Percentiles rank a stretch among this genome's conserved stretches.
These are phyloP conservation scores for Cactoblastis cactorum DNA, from an alignment of 2,888 invertebrate species.

Conservation along the genomic window DNA sequence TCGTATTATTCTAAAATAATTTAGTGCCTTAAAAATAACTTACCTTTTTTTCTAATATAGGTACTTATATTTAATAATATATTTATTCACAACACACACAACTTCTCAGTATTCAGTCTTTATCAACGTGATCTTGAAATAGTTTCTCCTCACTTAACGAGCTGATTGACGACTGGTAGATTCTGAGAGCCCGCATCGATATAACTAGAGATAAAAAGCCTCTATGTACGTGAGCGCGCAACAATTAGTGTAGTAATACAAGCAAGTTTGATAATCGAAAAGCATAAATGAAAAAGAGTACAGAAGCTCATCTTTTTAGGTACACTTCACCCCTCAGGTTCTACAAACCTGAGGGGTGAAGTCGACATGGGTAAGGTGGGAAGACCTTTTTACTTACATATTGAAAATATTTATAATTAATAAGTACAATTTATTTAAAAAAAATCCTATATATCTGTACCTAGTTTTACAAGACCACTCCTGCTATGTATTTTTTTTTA, in stretches of 20 bases:
- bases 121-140: background rate
- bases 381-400: too few species aligned
- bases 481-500: too few species aligned
- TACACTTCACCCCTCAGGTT: too few species aligned
- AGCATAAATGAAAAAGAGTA: background rate
- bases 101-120: background rate
- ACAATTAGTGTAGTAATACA: background rate
- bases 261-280: background rate
- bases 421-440: too few species aligned
- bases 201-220: constrained; percentile 1
- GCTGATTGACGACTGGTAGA: background rate
- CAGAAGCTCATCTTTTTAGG: background rate
- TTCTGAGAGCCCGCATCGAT: background rate
- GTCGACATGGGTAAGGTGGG: too few species aligned
- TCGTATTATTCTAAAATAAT: too few species aligned
- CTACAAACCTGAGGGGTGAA: too few species aligned
- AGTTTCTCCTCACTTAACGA: background rate
- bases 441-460: too few species aligned
- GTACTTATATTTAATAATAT: background rate
- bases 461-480: too few species aligned
- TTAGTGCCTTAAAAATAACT: background rate
- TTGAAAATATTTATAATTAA: too few species aligned
- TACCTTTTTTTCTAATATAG: background rate
- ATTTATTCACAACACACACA: background rate
- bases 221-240: background rate